Evolutionary conservation across 2,888 invertebrate species (phyloP).

Genomic region (Troides helena): DNA sequence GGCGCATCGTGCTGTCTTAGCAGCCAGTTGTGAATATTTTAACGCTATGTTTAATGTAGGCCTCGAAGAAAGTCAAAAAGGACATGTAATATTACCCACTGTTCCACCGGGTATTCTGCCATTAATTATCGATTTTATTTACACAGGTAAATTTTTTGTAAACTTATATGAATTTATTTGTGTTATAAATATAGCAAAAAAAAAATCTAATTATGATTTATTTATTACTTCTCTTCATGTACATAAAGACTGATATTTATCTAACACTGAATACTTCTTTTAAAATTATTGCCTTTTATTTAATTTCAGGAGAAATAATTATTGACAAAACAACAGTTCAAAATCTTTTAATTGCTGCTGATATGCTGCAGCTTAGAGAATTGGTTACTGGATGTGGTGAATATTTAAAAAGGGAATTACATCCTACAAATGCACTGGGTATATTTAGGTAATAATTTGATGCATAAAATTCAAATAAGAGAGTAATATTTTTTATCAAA

Average conservation of each 20-base stretch:
- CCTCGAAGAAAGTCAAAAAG: slow-evolving; percentile 89
- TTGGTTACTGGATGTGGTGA: slow-evolving; percentile 89
- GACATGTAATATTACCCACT: slow-evolving; percentile 89
- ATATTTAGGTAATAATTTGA: slow-evolving; percentile 83
- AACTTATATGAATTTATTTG: not conserved
- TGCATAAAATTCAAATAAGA: too few species aligned
- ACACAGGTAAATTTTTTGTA: slow-evolving; percentile 81
- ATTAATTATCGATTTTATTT: slow-evolving; percentile 91
- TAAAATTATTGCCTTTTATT: not conserved
- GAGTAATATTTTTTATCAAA: too few species aligned
- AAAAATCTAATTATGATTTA: too few species aligned
- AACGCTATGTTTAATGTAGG: slow-evolving; percentile 96
- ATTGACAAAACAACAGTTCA: slow-evolving; percentile 91
- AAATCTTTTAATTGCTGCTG: slow-evolving; percentile 92
- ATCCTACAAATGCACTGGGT: slow-evolving; percentile 93
- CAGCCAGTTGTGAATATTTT: slow-evolving; percentile 95
- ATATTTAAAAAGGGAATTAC: slow-evolving; percentile 90
- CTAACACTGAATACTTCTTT: slow-evolving; percentile 6
- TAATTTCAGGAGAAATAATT: slow-evolving; percentile 79
- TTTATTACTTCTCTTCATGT: not conserved
- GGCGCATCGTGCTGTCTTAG: slow-evolving; percentile 92
- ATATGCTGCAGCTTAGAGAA: slow-evolving; percentile 93
- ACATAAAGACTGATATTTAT: slow-evolving; percentile 1
- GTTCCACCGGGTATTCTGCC: slow-evolving; percentile 88
- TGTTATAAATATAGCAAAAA: not conserved